Percentiles rank a stretch among this genome's conserved stretches.
Conservation (phyloP, 2,797 vertebrate genomes). For the Sebastes cheni region DNA sequence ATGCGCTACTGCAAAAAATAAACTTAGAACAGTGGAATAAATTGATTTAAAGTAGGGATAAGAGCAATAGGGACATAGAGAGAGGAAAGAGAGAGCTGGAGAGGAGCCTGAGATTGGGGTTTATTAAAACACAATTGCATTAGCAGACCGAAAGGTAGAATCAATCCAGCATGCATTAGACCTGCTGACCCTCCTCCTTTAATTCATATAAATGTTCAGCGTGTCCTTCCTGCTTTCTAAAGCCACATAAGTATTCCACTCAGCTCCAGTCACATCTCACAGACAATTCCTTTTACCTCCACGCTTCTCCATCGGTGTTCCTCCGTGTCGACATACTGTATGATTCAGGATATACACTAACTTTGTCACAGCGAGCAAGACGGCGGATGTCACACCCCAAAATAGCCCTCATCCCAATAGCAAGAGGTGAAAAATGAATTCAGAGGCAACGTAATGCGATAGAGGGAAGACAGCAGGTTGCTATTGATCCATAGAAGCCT, state of each 20-base stretch:
- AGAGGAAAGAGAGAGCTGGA: constrained; percentile 9
- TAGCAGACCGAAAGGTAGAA: constrained; percentile 50
- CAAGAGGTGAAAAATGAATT: constrained; percentile 31
- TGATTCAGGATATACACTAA: constrained; percentile 53
- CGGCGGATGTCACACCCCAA: constrained; percentile 25
- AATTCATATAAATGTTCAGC: constrained; percentile 58
- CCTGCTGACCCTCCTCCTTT: constrained; percentile 43
- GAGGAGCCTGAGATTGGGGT: constrained; percentile 34
- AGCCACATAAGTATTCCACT: constrained; percentile 33
- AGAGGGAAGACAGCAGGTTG: neutral
- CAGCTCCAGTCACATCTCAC: constrained; percentile 22
- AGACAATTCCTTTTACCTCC: neutral
- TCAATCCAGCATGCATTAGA: constrained; percentile 54
- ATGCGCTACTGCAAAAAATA: neutral
- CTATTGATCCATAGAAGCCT: constrained; percentile 35
- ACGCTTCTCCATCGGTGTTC: neutral
- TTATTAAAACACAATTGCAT: constrained; percentile 68
- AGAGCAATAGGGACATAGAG: neutral
- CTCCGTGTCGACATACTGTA: neutral
- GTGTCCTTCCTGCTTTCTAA: constrained; percentile 37
- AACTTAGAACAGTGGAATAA: constrained; percentile 16
- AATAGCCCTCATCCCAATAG: constrained; percentile 30
- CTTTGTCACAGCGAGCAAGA: constrained; percentile 31
- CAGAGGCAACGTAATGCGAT: constrained; percentile 1
- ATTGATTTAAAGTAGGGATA: constrained; percentile 18